Conservation (phyloP, 2,113 vertebrate species). For the Rhinopomastus cyanomelas region DNA sequence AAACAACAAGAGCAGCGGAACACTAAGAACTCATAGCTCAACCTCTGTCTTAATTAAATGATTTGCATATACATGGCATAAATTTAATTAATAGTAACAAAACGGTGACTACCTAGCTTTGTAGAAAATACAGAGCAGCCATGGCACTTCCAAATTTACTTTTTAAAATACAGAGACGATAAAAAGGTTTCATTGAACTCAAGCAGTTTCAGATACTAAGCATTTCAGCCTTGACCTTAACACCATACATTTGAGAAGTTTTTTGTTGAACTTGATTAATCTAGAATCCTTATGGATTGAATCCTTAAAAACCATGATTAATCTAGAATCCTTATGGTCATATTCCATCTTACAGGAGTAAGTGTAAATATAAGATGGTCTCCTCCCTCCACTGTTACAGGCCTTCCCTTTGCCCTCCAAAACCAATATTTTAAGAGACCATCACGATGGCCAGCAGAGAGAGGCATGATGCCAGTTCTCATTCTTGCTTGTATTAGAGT, state of each 20-base stretch:
- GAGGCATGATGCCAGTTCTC: neutral
- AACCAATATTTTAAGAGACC: neutral
- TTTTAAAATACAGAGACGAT: neutral
- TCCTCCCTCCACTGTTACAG: neutral
- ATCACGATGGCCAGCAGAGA: neutral
- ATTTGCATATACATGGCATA: neutral
- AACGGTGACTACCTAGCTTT: neutral
- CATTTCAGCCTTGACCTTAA: neutral
- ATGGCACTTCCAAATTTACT: neutral
- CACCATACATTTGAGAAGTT: neutral
- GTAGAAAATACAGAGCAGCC: neutral
- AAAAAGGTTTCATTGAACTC: neutral
- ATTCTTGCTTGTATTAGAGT: neutral
- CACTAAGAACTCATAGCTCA: neutral
- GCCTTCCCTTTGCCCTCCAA: neutral
- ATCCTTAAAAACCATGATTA: no score
- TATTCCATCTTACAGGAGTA: neutral
- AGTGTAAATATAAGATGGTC: neutral
- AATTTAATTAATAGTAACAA: neutral
- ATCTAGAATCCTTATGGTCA: neutral
- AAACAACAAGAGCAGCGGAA: neutral
- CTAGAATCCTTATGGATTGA: neutral
- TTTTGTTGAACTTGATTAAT: neutral
- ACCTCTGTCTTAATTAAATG: neutral
- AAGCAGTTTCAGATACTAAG: neutral